phyloP scores from a whole-genome alignment of 2,797 vertebrate genomes.

The Nothura maculosa region DNA sequence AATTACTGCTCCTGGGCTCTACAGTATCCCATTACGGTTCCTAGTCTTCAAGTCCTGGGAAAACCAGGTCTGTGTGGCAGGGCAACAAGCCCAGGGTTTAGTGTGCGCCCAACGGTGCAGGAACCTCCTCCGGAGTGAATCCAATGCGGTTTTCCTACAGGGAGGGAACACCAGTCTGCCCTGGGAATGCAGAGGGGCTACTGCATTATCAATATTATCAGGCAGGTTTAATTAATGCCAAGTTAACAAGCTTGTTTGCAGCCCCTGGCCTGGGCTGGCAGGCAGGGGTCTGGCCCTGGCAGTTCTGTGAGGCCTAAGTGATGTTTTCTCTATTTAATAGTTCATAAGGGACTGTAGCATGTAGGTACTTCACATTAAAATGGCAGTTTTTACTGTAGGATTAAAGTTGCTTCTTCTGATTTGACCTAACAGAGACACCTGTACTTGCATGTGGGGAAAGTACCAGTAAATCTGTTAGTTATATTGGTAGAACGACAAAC shows the following conservation, averaged over 20 bases:
- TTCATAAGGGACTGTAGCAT: neutral
- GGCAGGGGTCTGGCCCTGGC: accelerated
- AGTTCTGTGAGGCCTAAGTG: accelerated
- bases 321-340: accelerated
- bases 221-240: accelerated
- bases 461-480: accelerated
- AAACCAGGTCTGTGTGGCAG: accelerated
- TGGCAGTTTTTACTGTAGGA: accelerated
- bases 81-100: accelerated
- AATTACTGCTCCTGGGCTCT: accelerated
- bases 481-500: accelerated
- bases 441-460: accelerated
- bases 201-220: accelerated
- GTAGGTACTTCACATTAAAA: accelerated
- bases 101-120: accelerated
- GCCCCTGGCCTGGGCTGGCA: accelerated
- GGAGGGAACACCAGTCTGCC: accelerated
- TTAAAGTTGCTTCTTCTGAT: accelerated
- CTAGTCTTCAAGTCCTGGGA: accelerated
- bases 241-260: neutral
- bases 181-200: accelerated
- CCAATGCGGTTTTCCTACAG: accelerated
- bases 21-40: accelerated
- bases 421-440: accelerated
- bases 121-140: accelerated